These are phyloP conservation scores for Pachycephala philippinensis DNA, from an alignment of 2,113 vertebrate genomes.

Conservation along the genomic window DNA sequence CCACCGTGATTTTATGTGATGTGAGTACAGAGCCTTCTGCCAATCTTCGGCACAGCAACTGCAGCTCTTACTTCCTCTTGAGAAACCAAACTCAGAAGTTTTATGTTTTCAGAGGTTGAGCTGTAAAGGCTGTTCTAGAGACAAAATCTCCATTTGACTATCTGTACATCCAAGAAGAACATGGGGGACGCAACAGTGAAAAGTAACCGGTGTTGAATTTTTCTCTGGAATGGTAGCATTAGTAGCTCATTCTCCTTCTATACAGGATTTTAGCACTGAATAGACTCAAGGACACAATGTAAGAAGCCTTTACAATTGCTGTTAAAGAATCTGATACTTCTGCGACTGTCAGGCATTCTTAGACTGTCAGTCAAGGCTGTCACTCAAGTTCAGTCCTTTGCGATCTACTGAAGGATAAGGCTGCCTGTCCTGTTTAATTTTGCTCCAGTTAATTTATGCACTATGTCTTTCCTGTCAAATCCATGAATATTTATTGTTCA, in stretches of 20 bases:
- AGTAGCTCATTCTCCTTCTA: neutral
- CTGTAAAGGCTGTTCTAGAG: neutral
- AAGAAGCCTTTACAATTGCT: neutral
- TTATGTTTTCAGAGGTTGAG: neutral
- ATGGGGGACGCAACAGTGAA: neutral
- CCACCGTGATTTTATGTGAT: neutral
- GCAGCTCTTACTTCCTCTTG: neutral
- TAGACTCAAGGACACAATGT: neutral
- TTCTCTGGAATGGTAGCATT: neutral
- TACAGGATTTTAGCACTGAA: neutral
- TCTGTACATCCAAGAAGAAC: neutral
- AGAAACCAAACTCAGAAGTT: neutral
- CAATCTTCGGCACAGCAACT: neutral
- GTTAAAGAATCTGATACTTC: neutral
- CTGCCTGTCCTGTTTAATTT: neutral
- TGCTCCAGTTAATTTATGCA: constrained; percentile 15
- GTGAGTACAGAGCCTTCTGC: neutral
- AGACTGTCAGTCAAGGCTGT: neutral
- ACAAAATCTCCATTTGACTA: neutral
- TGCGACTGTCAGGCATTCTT: neutral
- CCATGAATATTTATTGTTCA: constrained; percentile 17
- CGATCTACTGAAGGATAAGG: neutral
- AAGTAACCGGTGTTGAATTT: neutral
- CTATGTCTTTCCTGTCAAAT: neutral
- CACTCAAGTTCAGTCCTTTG: neutral